Conservation (phyloP, 2,797 vertebrate genomes). For the Pampus argenteus region DNA sequence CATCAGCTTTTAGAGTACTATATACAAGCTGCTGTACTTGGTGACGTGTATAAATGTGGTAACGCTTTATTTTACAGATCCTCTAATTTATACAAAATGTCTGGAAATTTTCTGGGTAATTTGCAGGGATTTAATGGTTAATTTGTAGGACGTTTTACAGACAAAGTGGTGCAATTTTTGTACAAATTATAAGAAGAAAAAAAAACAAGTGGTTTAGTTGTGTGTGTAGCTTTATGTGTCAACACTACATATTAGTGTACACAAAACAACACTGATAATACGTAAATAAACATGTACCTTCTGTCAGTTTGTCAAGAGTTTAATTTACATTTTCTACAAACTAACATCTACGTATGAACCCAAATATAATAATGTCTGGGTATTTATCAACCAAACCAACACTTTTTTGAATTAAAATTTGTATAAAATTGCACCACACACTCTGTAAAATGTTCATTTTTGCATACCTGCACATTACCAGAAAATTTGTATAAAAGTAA, state of each 20-base stretch:
- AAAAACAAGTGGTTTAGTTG: neutral
- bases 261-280: too few species aligned
- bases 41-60: slow-evolving; percentile 3
- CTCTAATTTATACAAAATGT: neutral
- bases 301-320: too few species aligned
- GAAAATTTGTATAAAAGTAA: neutral
- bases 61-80: neutral
- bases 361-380: too few species aligned
- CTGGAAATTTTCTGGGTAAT: neutral
- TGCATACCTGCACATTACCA: neutral
- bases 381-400: too few species aligned
- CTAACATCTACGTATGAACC: too few species aligned
- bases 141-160: too few species aligned
- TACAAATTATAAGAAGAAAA: neutral
- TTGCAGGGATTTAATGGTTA: neutral
- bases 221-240: too few species aligned
- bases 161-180: neutral
- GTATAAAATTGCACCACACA: neutral
- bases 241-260: too few species aligned
- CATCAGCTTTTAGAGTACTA: slow-evolving; percentile 14
- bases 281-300: too few species aligned
- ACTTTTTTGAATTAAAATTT: neutral
- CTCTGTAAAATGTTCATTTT: neutral
- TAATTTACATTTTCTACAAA: too few species aligned
- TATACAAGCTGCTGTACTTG: slow-evolving; percentile 19